These are phyloP conservation scores for Globia sparganii DNA, from an alignment of 2,888 invertebrate genomes.

Conservation along the genomic window DNA sequence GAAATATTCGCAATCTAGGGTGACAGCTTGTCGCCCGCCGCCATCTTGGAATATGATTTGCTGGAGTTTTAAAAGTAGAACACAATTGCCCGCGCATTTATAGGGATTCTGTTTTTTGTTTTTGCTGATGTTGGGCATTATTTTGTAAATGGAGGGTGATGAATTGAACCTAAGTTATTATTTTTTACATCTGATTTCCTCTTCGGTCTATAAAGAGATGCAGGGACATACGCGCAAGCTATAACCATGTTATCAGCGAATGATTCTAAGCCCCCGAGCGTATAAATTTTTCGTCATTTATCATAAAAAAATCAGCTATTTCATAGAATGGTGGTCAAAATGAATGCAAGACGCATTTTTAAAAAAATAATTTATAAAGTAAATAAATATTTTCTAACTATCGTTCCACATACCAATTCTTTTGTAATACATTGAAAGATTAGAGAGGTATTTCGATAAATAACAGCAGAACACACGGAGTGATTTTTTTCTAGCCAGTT, in stretches of 20 bases:
- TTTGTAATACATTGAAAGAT: neutral
- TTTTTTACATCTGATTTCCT: neutral
- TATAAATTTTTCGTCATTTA: too few species aligned
- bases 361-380: neutral
- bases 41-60: constrained; percentile 57
- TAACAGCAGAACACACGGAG: neutral
- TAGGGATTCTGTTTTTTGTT: constrained; percentile 15
- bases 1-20: constrained; percentile 40
- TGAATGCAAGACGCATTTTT: too few species aligned
- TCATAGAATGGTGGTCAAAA: too few species aligned
- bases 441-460: neutral
- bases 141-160: neutral
- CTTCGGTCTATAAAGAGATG: neutral
- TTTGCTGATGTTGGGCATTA: neutral
- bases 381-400: neutral
- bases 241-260: too few species aligned
- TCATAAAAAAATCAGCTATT: too few species aligned
- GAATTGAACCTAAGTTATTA: neutral
- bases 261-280: too few species aligned
- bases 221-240: neutral
- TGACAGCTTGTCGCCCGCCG: constrained; percentile 39
- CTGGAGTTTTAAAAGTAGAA: constrained; percentile 47
- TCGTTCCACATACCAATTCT: neutral
- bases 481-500: neutral
- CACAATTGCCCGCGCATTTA: constrained; percentile 26